Percentiles rank a stretch among this genome's conserved stretches.
Conservation (phyloP, 2,888 invertebrate species). For the Arrhopalites spinosus region DNA sequence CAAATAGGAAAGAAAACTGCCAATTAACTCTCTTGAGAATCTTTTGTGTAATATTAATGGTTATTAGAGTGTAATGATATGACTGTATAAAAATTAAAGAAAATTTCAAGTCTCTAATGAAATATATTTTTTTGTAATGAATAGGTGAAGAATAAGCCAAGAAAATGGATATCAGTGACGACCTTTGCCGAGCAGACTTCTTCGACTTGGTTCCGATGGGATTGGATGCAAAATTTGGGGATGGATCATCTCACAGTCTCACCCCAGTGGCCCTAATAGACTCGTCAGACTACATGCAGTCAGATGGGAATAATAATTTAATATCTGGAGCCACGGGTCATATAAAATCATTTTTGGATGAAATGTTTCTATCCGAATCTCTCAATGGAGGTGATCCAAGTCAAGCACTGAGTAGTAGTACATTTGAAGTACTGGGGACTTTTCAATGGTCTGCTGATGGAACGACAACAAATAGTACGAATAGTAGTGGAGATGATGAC, state of each 20-base stretch:
- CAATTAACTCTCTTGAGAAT: too few species aligned
- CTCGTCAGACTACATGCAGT: conserved; percentile 49
- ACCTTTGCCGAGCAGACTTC: conserved; percentile 50
- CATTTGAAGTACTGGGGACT: conserved; percentile 50
- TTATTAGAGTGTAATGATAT: too few species aligned
- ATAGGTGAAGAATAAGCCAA: too few species aligned
- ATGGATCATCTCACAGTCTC: conserved; percentile 39
- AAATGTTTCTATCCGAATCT: conserved; percentile 51
- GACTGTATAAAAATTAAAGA: too few species aligned
- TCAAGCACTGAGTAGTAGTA: conserved; percentile 26
- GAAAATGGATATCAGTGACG: conserved; percentile 55
- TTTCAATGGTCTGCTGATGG: conserved; percentile 44
- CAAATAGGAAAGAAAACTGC: too few species aligned
- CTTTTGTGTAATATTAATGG: too few species aligned
- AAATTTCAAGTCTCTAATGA: too few species aligned
- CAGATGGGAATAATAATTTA: conserved; percentile 54
- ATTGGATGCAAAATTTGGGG: conserved; percentile 43
- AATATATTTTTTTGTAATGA: too few species aligned
- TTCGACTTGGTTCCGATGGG: conserved; percentile 51
- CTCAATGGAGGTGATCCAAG: conserved; percentile 30
- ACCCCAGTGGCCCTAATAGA: conserved; percentile 54
- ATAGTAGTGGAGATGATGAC: conserved; percentile 30
- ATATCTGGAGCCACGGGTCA: conserved; percentile 44
- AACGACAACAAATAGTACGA: conserved; percentile 30
- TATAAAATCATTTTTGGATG: conserved; percentile 53